Evolutionary conservation across 1,140 invertebrate species (phyloP).

Genomic region (Homalodisca vitripennis): DNA sequence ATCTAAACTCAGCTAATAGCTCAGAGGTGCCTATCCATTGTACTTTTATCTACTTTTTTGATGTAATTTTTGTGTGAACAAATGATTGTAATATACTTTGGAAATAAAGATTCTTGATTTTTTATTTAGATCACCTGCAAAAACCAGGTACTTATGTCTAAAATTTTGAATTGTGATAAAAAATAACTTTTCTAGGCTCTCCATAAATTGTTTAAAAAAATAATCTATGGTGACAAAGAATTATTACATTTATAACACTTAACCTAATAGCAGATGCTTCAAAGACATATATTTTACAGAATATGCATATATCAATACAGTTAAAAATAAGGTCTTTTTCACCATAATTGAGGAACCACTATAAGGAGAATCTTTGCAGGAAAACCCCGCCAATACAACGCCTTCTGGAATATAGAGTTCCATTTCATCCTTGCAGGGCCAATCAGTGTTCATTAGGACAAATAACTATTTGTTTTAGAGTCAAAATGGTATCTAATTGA

Average conservation of each 20-base stretch:
- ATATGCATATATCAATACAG: not conserved
- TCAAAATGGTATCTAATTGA: too few species aligned
- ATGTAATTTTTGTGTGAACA: too few species aligned
- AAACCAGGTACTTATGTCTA: not conserved
- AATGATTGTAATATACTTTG: too few species aligned
- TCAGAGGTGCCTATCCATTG: too few species aligned
- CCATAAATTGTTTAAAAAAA: not conserved
- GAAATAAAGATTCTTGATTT: too few species aligned
- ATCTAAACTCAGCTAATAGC: too few species aligned
- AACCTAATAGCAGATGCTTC: not conserved
- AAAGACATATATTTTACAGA: not conserved
- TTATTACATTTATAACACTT: not conserved
- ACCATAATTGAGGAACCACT: not conserved
- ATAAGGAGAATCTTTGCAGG: not conserved
- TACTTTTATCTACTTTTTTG: too few species aligned
- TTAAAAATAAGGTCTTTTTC: not conserved
- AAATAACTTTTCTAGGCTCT: not conserved
- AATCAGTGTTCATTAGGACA: not conserved
- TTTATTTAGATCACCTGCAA: not conserved
- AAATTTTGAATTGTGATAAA: not conserved
- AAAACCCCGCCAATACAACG: not conserved
- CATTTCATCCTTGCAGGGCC: not conserved
- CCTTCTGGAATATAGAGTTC: not conserved
- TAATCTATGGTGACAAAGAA: not conserved
- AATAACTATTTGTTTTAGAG: not conserved